Evolutionary conservation across 2,113 vertebrate genomes (phyloP).

Genomic region (Macrotis lagotis): DNA sequence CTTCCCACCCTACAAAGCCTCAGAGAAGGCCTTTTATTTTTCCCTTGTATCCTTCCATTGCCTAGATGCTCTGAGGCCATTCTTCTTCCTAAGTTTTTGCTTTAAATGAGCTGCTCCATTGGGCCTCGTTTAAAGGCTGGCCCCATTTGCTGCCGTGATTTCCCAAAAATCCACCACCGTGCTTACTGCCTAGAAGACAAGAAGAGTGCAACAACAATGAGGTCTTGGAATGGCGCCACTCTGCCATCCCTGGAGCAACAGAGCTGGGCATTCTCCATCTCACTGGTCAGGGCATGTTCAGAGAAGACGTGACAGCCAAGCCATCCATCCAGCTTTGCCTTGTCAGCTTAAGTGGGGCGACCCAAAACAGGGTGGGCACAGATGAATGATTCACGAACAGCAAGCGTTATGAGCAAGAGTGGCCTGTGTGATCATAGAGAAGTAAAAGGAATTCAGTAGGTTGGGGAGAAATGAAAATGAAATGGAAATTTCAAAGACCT

Average conservation of each 20-base stretch:
- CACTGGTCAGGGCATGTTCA: background rate
- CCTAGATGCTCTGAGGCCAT: background rate
- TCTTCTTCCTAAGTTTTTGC: background rate
- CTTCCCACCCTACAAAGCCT: background rate
- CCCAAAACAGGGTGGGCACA: background rate
- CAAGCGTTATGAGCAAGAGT: background rate
- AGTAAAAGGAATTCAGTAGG: background rate
- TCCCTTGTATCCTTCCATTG: background rate
- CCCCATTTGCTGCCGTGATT: background rate
- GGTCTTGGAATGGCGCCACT: background rate
- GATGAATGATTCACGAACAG: background rate
- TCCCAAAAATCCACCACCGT: background rate
- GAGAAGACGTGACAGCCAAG: background rate
- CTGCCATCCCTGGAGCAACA: accelerated
- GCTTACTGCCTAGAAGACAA: background rate
- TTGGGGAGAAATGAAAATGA: background rate
- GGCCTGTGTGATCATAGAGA: background rate
- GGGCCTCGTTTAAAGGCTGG: background rate
- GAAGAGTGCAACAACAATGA: background rate
- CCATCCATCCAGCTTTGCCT: background rate
- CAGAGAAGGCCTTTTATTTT: background rate
- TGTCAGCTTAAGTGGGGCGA: background rate
- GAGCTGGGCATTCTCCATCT: background rate
- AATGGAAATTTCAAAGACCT: background rate
- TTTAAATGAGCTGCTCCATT: background rate